These are phyloP conservation scores for Thyatira batis DNA, from an alignment of 2,888 invertebrate species.

Conservation along the genomic window DNA sequence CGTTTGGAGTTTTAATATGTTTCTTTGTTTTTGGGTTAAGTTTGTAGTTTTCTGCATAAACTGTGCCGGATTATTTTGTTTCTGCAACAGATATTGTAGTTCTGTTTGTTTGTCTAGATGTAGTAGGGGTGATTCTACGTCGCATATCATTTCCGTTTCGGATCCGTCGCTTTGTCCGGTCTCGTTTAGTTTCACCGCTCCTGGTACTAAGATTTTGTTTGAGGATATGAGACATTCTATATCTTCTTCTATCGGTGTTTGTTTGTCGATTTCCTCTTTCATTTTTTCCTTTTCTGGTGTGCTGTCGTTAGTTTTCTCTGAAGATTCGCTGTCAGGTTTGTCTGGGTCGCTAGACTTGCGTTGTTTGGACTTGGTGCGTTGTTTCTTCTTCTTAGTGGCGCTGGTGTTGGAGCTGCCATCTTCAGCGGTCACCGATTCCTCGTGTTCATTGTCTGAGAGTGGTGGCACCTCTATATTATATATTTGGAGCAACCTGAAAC, in stretches of 20 bases:
- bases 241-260: slow-evolving; percentile 64
- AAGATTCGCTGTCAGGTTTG: slow-evolving; percentile 62
- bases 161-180: slow-evolving; percentile 56
- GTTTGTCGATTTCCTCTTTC: slow-evolving; percentile 36
- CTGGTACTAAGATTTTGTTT: slow-evolving; percentile 73
- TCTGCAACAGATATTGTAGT: slow-evolving; percentile 71
- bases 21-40: slow-evolving; percentile 65
- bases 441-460: slow-evolving; percentile 73
- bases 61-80: slow-evolving; percentile 77
- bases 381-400: slow-evolving; percentile 63
- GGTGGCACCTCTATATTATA: slow-evolving; percentile 87
- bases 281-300: slow-evolving; percentile 63
- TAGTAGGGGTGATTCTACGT: slow-evolving; percentile 55
- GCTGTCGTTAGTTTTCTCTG: slow-evolving; percentile 61
- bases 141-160: slow-evolving; percentile 53
- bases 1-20: slow-evolving; percentile 63
- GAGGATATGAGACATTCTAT: slow-evolving; percentile 78
- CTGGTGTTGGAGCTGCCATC: slow-evolving; percentile 30
- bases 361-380: slow-evolving; percentile 67
- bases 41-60: slow-evolving; percentile 63
- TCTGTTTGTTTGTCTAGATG: slow-evolving; percentile 76
- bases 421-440: slow-evolving; percentile 55
- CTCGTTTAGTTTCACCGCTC: slow-evolving; percentile 49
- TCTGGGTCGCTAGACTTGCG: slow-evolving; percentile 66
- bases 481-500: slow-evolving; percentile 86